Base-by-base conservation (phyloP, 2,113 vertebrate species). In the Brachyhypopomus occidentalis region DNA sequence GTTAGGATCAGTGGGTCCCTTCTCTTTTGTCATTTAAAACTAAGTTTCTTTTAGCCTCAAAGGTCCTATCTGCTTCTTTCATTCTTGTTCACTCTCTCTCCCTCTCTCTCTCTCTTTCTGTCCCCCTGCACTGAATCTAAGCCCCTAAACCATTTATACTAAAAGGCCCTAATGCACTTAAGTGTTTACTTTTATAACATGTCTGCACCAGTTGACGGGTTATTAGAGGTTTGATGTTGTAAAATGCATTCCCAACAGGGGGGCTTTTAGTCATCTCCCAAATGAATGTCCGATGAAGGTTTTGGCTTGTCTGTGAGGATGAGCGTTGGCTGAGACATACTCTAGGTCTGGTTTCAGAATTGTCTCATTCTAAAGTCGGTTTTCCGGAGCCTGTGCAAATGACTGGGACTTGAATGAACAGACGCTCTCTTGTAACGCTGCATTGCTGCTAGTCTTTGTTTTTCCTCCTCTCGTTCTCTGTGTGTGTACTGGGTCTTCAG, bases 211-310 rank as follows among this genome's bases (percentile, higher is more conserved):
- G 83, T 84, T 86, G 81, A 82, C 71, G 83, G 56, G 73, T 86
- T 90, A 86, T 86, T 90, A 87, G 36, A 81, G 85, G 22, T 62
- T 63, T 75, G 76, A 77, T 81, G 87, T 86, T 86, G 77, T 84
- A 84, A 90, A 88, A 70, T 2, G 59, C 80, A 59, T 75, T 41
- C 45, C 38, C 17, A 64, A 55, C 75, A 8, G 25, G 23, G 64
- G 16, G 77, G 2, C 8, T 62, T 80, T 41, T 76, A 45, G 20
- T 16, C 41, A 9, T 5, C 8, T 55, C 7, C 23, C 38, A 6
- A 38, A 22, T 66, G 8, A 70, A 70, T 58, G 56, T 70, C 48
- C 36, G 22, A 20, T 70, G n/a, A 41, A 41, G 34, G 36, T 2
- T 11, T 4, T 41, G 19, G 20, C 36, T 67, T 38, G 17, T 38